These are phyloP conservation scores for Crossaster papposus DNA, from an alignment of 53 echinoderm and acorn worm species.

Conservation along the genomic window DNA sequence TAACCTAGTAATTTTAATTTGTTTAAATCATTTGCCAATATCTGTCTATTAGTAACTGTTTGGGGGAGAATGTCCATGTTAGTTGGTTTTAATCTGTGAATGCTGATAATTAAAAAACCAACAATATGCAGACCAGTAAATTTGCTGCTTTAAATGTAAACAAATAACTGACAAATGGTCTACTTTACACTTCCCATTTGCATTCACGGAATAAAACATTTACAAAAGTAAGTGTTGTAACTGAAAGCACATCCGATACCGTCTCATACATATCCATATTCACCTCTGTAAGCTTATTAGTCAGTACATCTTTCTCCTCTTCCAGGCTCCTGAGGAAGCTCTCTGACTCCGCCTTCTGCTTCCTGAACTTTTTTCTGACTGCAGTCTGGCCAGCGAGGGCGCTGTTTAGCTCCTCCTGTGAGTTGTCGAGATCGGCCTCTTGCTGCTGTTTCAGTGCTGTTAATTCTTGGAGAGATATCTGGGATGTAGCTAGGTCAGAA, in stretches of 20 bases:
- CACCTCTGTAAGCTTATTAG: constrained; percentile 56
- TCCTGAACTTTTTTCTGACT: constrained; percentile 19
- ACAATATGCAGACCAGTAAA: too few species aligned
- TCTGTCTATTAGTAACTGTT: too few species aligned
- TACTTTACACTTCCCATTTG: too few species aligned
- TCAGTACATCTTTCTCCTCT: constrained; percentile 51
- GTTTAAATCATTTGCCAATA: too few species aligned
- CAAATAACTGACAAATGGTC: too few species aligned
- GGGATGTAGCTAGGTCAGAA: not conserved
- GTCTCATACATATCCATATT: constrained; percentile 17
- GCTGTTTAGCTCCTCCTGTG: constrained; percentile 25
- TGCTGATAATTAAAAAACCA: too few species aligned
- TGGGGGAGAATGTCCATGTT: too few species aligned
- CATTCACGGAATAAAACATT: not conserved
- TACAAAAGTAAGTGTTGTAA: not conserved
- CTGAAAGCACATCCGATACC: not conserved
- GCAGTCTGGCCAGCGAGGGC: constrained; percentile 19
- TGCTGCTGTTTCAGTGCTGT: constrained; percentile 26
- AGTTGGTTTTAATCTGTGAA: too few species aligned
- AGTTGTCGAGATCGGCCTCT: constrained; percentile 9
- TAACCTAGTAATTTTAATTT: too few species aligned
- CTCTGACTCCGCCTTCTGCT: constrained; percentile 32
- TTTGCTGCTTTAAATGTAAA: too few species aligned
- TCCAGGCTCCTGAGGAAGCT: constrained; percentile 31
- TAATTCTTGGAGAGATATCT: constrained; percentile 24